Evolutionary conservation across 2,888 invertebrate species (phyloP).

Genomic region (Pteria penguin): DNA sequence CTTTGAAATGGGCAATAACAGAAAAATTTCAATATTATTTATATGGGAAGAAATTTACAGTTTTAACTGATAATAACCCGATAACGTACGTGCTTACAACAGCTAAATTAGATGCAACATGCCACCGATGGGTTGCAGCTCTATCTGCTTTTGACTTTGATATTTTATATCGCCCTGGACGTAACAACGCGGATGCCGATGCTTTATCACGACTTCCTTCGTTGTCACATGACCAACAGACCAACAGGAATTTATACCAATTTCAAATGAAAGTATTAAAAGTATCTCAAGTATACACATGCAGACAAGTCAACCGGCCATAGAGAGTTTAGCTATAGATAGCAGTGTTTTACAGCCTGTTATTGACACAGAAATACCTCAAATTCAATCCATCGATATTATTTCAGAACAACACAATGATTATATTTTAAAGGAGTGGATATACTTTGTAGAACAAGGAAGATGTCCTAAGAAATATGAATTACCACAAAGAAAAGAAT

Average conservation of each 20-base stretch:
- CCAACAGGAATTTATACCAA: background rate
- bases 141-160: constrained; percentile 27
- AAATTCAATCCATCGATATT: too few species aligned
- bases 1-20: constrained; percentile 36
- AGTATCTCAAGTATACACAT: background rate
- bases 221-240: background rate
- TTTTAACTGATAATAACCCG: constrained; percentile 37
- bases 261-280: background rate
- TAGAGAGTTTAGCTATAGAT: constrained; percentile 1
- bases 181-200: constrained; percentile 31
- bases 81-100: constrained; percentile 31
- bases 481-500: background rate
- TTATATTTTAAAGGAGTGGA: background rate
- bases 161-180: constrained; percentile 23
- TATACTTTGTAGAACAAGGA: background rate
- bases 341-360: background rate
- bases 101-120: constrained; percentile 36
- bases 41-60: constrained; percentile 26
- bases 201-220: constrained; percentile 5
- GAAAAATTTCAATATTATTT: constrained; percentile 39
- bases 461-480: background rate
- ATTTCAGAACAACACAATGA: background rate
- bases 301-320: background rate
- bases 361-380: too few species aligned
- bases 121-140: constrained; percentile 29